Percentiles rank a stretch among this genome's conserved stretches.
Evolutionary conservation across 1,140 invertebrate species (phyloP).

Genomic region (Drosophila bocqueti): DNA sequence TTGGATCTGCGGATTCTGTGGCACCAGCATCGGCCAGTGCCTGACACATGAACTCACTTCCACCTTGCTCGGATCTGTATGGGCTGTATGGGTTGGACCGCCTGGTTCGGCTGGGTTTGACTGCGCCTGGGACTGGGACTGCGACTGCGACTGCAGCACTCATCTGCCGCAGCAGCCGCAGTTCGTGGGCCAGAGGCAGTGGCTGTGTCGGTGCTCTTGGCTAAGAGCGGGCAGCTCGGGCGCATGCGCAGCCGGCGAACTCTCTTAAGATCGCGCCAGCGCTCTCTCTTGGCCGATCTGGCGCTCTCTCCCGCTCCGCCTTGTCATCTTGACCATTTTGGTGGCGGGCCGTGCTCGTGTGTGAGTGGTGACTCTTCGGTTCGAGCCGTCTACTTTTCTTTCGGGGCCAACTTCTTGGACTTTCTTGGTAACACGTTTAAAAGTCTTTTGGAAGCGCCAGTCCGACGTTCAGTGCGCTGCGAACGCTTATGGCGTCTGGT

Average conservation of each 20-base stretch:
- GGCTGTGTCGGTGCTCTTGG: constrained; percentile 17
- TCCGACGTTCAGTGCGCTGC: constrained; percentile 72
- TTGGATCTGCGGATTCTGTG: constrained; percentile 15
- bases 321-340: constrained; percentile 66
- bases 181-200: constrained; percentile 1
- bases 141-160: constrained; percentile 18
- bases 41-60: constrained; percentile 26
- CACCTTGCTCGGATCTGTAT: constrained; percentile 1
- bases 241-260: constrained; percentile 55
- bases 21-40: constrained; percentile 7
- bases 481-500: constrained; percentile 79
- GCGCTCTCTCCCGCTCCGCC: constrained; percentile 32
- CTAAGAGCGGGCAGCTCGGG: constrained; percentile 44
- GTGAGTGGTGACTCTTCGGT: constrained; percentile 26
- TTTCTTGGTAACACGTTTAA: constrained; percentile 82
- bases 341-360: constrained; percentile 11
- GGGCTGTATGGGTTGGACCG: neutral
- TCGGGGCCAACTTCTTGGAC: constrained; percentile 75
- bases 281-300: constrained; percentile 11
- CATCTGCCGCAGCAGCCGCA: constrained; percentile 31
- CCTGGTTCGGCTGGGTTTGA: constrained; percentile 4
- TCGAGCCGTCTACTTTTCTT: constrained; percentile 73
- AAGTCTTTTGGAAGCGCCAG: constrained; percentile 80
- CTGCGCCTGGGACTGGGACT: neutral
- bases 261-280: constrained; percentile 29